Evolutionary conservation across 2,888 invertebrate species (phyloP), one percentile per base, ranked within the genome.

Genomic region (Deroplatys truncata): DNA sequence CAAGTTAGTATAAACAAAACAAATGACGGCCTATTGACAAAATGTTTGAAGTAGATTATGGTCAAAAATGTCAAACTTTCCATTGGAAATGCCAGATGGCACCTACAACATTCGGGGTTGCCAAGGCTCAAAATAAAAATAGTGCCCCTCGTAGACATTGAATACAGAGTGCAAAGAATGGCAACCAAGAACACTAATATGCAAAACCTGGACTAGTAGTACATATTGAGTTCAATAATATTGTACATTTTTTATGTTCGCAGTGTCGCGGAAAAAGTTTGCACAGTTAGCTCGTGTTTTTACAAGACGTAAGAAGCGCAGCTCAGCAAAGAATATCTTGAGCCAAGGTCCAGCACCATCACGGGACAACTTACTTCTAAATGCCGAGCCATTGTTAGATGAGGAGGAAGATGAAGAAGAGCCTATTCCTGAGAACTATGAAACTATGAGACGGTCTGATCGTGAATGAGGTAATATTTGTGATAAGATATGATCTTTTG

Each of bases 181-280:
- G 0, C 4, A 35, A 35, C 8, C 13, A 0, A 43, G 43, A 13
- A 43, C 43, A 13, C 2, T 43, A 13, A 43, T 13, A 43, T 13
- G 13, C 1, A 43, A 13, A 10, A 10, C 10, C 1, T 13, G 0
- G 43, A 13, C 43, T 43, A 2, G 43, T 1, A 43, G 10, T 43
- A 2, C 43, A 43, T 7, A 43, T 43, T 43, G 10, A 43, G 13
- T 43, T 43, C 10, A 13, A 13, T 43, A 43, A 43, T 0, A 1
- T 5, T 31, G 31, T 43, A 10, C 20, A 72, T 72, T 85, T 85
- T 49, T 87, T 89, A 91, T 88, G 89, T 8, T 94, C 94, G 15
- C 93, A 96, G 96, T 96, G 91, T 97, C 97, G 13, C 95, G 96
- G 91, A 97, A 97, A 92, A 97, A 97, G 93, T 97, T 97, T 93